phyloP scores from a whole-genome alignment of 2,113 vertebrate genomes.

The Tachycineta bicolor region DNA sequence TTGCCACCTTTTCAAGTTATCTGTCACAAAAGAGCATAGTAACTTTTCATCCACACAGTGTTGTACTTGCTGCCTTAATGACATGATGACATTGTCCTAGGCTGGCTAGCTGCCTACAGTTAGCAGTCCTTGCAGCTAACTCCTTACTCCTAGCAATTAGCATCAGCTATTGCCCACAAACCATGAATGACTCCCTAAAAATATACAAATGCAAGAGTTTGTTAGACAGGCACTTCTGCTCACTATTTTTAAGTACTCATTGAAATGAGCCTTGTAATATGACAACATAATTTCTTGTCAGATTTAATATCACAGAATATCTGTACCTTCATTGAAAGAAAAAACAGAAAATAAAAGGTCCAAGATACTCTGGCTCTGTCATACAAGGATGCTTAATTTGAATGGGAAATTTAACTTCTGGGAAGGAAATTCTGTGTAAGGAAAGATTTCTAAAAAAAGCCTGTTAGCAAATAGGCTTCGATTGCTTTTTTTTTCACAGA shows the following conservation, averaged over 20 bases:
- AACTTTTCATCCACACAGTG: background rate
- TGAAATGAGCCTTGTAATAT: background rate
- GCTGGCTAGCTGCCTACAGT: background rate
- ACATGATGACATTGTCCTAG: background rate
- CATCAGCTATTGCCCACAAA: background rate
- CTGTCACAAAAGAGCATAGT: background rate
- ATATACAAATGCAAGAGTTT: background rate
- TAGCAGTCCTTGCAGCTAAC: background rate
- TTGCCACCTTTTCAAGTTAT: background rate
- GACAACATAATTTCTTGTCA: background rate
- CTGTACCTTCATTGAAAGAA: background rate
- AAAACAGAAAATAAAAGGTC: background rate
- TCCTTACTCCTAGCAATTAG: background rate
- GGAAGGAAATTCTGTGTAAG: background rate
- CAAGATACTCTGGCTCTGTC: background rate
- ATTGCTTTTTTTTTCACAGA: background rate
- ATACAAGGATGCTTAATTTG: background rate
- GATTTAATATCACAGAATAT: background rate
- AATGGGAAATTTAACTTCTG: background rate
- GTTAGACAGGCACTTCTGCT: background rate
- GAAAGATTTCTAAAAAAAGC: background rate
- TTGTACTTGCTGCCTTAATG: background rate
- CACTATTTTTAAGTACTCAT: background rate
- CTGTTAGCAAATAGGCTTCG: background rate
- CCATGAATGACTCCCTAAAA: background rate